Conservation (phyloP, 2,797 vertebrate species). For the Picus viridis region DNA sequence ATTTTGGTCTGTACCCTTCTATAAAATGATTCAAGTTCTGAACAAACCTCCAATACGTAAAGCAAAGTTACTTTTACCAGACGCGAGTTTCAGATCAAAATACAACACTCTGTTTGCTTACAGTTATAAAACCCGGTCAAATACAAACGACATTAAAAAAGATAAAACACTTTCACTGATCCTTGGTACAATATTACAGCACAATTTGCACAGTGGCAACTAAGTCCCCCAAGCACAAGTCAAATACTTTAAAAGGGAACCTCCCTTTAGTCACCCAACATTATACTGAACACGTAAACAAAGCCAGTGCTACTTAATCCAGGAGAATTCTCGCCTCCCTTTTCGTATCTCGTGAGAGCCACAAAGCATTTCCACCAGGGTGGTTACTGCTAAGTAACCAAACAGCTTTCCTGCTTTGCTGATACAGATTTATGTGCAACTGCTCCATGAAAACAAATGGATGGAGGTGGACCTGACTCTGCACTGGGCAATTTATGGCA, state of each 20-base stretch:
- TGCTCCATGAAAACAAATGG: slow-evolving; percentile 23
- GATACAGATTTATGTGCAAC: slow-evolving; percentile 22
- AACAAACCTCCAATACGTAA: slow-evolving; percentile 81
- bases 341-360: slow-evolving; percentile 49
- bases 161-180: slow-evolving; percentile 81
- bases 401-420: slow-evolving; percentile 29
- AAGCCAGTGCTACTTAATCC: slow-evolving; percentile 61
- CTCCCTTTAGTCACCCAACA: slow-evolving; percentile 41
- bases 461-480: slow-evolving; percentile 55
- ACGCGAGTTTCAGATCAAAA: slow-evolving; percentile 84
- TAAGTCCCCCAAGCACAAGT: slow-evolving; percentile 65
- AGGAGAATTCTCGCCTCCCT: slow-evolving; percentile 46
- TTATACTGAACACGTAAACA: slow-evolving; percentile 58
- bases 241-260: slow-evolving; percentile 53
- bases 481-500: slow-evolving; percentile 31
- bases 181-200: slow-evolving; percentile 77
- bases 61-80: slow-evolving; percentile 81
- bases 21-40: slow-evolving; percentile 85
- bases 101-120: slow-evolving; percentile 82
- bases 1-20: slow-evolving; percentile 82
- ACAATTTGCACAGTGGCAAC: slow-evolving; percentile 73
- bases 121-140: slow-evolving; percentile 82
- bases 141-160: slow-evolving; percentile 85
- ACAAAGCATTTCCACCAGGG: slow-evolving; percentile 45
- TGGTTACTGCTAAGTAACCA: slow-evolving; percentile 41